Base-by-base conservation (phyloP, 2,113 vertebrate genomes). In the Oreochromis niloticus region DNA sequence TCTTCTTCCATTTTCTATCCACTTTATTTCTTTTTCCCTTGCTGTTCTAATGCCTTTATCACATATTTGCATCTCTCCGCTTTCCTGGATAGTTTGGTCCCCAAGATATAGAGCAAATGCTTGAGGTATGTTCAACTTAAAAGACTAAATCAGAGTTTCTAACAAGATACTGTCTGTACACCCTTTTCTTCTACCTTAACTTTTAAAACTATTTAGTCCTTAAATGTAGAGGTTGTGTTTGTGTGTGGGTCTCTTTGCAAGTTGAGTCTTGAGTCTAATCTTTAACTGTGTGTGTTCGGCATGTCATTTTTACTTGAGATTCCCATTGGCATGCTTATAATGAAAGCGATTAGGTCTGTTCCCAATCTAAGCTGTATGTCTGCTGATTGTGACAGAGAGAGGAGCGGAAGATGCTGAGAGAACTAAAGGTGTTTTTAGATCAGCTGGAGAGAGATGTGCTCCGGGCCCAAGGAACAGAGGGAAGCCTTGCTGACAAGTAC, bases 391-490 rank as follows among this genome's bases (percentile, higher is more conserved):
- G 90, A 82, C 84, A 99, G 99, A 97, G 96, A 89, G 98, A 99
- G 96, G 98, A 99, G 81, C 95, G 97, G 43, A 92, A 97, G 91
- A 94, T 98, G 91, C 91, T 98, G 87, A 97, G 98, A 90, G 99
- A 99, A 89, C 94, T 96, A 6, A 99, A 98, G 94, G 96, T 97
- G 86, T 99, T 98, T 97, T 94, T 98, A 92, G 98, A 99, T 89
- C 98, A 99, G 86, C 97, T 98, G 89, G 98, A 99, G 95, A 97
- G 97, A 96, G 99, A 99, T 59, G 93, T 99, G 90, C 96, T 97
- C 27, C 96, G 97, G 30, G 96, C 97, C 52, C 98, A 99, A 91
- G 95, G 96, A 63, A 89, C 96, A 22, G 98, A 99, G 88, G 96
- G 96, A 68, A 98, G 96, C 91, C 96, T 98, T 59, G 97, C 98